Base-by-base conservation (phyloP, 2,797 vertebrate species). In the Pipistrellus kuhlii region DNA sequence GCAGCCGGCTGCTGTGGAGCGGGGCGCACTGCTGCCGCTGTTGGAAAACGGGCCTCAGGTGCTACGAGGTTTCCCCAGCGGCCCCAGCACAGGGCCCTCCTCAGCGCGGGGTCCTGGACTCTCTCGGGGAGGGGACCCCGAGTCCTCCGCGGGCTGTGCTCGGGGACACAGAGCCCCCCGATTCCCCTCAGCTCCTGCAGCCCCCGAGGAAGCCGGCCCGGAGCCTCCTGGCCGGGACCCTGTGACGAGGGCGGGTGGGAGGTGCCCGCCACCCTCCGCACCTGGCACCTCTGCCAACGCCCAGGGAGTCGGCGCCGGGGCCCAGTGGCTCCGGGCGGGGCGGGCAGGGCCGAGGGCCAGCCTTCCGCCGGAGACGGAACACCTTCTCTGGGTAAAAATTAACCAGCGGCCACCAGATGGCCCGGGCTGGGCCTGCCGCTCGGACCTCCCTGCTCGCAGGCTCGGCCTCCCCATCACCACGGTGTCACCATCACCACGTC, bases 321-420 rank as follows among this genome's bases (percentile, higher is more conserved):
- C 71, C 66, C 64, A 21, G 14, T 11, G 1, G 53, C 80, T 84
- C 76, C 48, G 8, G 72, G 18, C 0, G 1, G 12, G 11, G 44
- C 0, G 1, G 11, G 14, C 0, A 7, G 46, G 38, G 68, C 32
- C 51, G 44, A 44, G 48, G 27, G 68, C 78, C 78, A 94, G 72
- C 90, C 81, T 91, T 90, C 89, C 55, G 93, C 73, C 44, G 69
- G 20, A 68, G 59, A 51, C 41, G 32, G 73, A 76, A 71, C 41
- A n/a, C 46, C 72, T 72, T 93, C 90, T 91, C 69, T 59, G 86
- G 92, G 75, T 92, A 96, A 97, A 96, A 92, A 96, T 96, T 93
- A 97, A 96, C 95, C 94, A 75, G 81, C 8, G 0, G 30, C 88
- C 75, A n/a, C 38, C 41, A 5, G 1, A 18, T 3, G 21, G 5